Conservation (phyloP, 2,797 vertebrate species). For the Selene dorsalis region DNA sequence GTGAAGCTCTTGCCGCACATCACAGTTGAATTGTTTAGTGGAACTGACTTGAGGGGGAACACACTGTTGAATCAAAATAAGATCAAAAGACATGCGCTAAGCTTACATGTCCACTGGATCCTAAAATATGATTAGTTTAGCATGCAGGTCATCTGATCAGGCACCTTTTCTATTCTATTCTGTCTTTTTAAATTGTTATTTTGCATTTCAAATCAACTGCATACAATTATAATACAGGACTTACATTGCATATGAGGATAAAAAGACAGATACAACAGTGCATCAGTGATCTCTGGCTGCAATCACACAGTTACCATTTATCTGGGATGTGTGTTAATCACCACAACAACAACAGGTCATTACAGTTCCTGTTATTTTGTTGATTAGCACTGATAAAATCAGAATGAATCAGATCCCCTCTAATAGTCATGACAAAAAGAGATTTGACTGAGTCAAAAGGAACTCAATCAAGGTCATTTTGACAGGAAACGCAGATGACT, state of each 20-base stretch:
- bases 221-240: neutral
- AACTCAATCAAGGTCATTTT: neutral
- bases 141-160: constrained; percentile 1
- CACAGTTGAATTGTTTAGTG: constrained; percentile 60
- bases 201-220: neutral
- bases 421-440: neutral
- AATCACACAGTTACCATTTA: neutral
- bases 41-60: constrained; percentile 50
- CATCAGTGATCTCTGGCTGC: neutral
- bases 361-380: neutral
- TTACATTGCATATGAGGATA: neutral
- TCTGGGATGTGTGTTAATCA: neutral
- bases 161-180: neutral
- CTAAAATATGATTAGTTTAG: constrained; percentile 4
- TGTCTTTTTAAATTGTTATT: neutral
- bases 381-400: neutral
- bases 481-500: neutral
- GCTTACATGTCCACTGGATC: constrained; percentile 24
- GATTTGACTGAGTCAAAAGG: neutral
- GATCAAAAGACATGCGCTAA: constrained; percentile 37
- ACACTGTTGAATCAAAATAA: constrained; percentile 63
- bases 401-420: neutral
- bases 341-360: neutral
- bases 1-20: constrained; percentile 43
- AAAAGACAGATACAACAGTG: neutral